Evolutionary conservation across 1,140 invertebrate genomes (phyloP).

Genomic region (Stegodyphus mimosarum): DNA sequence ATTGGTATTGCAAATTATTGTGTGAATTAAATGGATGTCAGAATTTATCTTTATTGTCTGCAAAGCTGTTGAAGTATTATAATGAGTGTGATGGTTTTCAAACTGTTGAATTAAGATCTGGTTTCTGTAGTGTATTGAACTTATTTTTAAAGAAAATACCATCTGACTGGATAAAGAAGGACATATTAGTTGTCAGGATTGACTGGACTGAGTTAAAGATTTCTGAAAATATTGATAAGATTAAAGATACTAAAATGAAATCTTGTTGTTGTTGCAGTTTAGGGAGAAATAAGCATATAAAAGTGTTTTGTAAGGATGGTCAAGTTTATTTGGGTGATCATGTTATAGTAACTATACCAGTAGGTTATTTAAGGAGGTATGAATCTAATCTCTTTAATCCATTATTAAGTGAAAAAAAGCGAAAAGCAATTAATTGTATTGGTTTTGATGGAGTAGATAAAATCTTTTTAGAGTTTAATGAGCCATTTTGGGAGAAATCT

Average conservation of each 20-base stretch:
- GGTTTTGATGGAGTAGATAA: conserved; percentile 94
- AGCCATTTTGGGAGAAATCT: conserved; percentile 82
- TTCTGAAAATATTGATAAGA: background rate
- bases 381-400: conserved; percentile 83
- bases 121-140: conserved; percentile 23
- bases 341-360: conserved; percentile 90
- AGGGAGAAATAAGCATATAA: conserved; percentile 62
- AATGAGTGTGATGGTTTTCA: conserved; percentile 48
- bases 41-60: conserved; percentile 19
- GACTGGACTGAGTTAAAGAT: conserved; percentile 65
- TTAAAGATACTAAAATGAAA: background rate
- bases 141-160: conserved; percentile 32
- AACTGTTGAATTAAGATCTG: conserved; percentile 44
- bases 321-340: conserved; percentile 82
- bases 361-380: conserved; percentile 89
- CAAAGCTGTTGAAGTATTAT: conserved; percentile 14
- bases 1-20: conserved; percentile 40
- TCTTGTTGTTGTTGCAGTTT: background rate
- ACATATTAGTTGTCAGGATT: conserved; percentile 65
- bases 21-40: conserved; percentile 42
- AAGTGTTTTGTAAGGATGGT: conserved; percentile 74
- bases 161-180: conserved; percentile 35
- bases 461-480: conserved; percentile 91
- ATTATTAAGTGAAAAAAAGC: conserved; percentile 83
- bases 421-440: conserved; percentile 83